Evolutionary conservation across 2,888 invertebrate genomes (phyloP), one percentile per base, ranked within the genome.

Genomic region (Parnassius smintheus): DNA sequence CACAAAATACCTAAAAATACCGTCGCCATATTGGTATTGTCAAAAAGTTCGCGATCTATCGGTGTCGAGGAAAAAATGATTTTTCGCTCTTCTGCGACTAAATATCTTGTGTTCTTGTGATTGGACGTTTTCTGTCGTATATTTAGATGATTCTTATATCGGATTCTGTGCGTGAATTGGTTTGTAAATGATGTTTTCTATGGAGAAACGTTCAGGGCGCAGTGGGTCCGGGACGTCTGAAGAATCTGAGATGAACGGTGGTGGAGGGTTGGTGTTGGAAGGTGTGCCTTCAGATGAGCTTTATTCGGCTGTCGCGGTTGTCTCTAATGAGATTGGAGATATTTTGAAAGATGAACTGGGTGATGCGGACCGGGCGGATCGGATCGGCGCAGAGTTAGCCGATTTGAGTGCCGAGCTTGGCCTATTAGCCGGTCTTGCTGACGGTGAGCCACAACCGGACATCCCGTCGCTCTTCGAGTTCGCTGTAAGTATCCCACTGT

Each of bases 11-110:
- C 91, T 91, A 91, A 91, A 91, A 89, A 89, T 91, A 89, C 72
- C 90, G 92, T 87, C 92, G 92, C 92, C 92, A 92, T 92, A 92
- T 92, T 92, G 91, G 91, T 90, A 91, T 91, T 92, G 91, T 91
- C 92, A 92, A 92, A 91, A 89, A 86, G 78, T 85, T 87, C 80
- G 84, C 82, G 80, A 76, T 82, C 77, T 75, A 83, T 84, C 78
- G 81, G 86, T 86, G 85, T 83, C 80, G 82, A 83, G 77, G 83
- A 85, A 86, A 90, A 92, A 91, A 91, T 91, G 92, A 78, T 87
- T 88, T 87, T 83, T 83, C 84, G 80, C 77, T 78, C 78, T 79
- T 73, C 77, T 78, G 75, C 78, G 75, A 79, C 73, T 80, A 78
- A 80, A 80, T 85, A 82, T 72, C 75, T 77, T 73, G 76, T 80